Evolutionary conservation across 1,140 invertebrate species (phyloP), one percentile per base, ranked within the genome.

Genomic region (Rhyzopertha dominica): DNA sequence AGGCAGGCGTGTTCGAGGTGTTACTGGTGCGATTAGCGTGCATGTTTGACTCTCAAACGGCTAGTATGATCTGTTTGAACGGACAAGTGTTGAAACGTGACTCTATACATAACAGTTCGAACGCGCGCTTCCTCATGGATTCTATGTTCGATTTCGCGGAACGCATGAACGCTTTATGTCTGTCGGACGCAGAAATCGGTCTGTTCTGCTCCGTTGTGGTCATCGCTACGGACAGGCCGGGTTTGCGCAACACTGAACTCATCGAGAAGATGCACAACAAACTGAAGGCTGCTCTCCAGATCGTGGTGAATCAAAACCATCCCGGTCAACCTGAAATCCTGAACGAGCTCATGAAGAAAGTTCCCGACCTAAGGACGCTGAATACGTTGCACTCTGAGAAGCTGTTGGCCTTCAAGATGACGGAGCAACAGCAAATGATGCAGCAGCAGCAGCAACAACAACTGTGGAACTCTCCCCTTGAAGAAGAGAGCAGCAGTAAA

Each of bases 141-240:
- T 95, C 90, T 47, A 97, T 96, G 74, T 95, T 98, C 67, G 95
- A 97, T 61, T 95, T 98, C 69, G 90, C 93, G 26, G 92, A 95
- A 62, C 79, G 90, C 51, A 85, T 98, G 66, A 95, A 96, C 65
- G 79, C 81, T 5, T 79, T 97, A 62, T 80, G 85, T 61, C 73
- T 98, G 37, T 86, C 86, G 8, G 95, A 98, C 64, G 85, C 87
- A 20, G 92, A 98, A 66, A 80, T 98, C 41, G 93, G 90, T 19
- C 74, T 98, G 1, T 95, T 97, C 72, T 95, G 90, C 72, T 90
- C 93, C 42, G 85, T 96, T 31, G 91, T 97, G 1, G 81, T 98
- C 44, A 93, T 98, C 53, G 88, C 93, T 16, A 80, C 91, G 31
- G 92, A 96, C 72, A 79, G 93, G 4, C 93, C 93, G 0, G 94